phyloP scores from a whole-genome alignment of 1,140 invertebrate genomes.

The Platorchestia sp. region DNA sequence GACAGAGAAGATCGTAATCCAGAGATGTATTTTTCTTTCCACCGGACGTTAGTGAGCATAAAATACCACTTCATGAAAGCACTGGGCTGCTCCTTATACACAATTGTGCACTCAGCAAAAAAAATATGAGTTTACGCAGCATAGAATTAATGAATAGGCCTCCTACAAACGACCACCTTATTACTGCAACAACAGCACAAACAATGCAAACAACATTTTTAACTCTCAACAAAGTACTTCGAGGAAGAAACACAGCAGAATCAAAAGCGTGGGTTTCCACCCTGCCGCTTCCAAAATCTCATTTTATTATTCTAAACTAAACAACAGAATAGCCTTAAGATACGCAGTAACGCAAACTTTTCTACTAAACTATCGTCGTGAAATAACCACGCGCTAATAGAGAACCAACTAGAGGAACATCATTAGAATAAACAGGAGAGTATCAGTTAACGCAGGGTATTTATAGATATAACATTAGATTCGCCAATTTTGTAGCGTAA shows the following conservation, averaged over 20 bases:
- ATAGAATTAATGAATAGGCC: too few relatives aligned
- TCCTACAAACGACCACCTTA: background rate
- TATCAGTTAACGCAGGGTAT: background rate
- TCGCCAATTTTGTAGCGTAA: background rate
- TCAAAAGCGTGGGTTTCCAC: too few relatives aligned
- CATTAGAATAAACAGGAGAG: background rate
- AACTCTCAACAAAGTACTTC: background rate
- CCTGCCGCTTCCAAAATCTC: too few relatives aligned
- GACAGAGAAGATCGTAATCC: too few relatives aligned
- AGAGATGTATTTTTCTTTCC: too few relatives aligned
- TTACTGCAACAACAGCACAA: background rate
- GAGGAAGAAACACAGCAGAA: background rate
- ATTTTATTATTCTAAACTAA: background rate
- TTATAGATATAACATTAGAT: background rate
- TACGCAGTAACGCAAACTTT: background rate
- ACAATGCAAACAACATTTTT: background rate
- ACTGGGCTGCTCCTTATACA: too few relatives aligned
- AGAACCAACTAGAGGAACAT: background rate
- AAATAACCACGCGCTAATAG: background rate
- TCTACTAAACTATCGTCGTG: background rate
- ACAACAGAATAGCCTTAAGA: background rate
- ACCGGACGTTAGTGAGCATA: too few relatives aligned
- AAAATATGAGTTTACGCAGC: too few relatives aligned
- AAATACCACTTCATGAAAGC: too few relatives aligned
- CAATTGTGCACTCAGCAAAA: too few relatives aligned